A percentile compares a stretch with the other conserved stretches of the same genome.
Conservation (phyloP, 2,888 invertebrate species). For the Coenonympha arcania region DNA sequence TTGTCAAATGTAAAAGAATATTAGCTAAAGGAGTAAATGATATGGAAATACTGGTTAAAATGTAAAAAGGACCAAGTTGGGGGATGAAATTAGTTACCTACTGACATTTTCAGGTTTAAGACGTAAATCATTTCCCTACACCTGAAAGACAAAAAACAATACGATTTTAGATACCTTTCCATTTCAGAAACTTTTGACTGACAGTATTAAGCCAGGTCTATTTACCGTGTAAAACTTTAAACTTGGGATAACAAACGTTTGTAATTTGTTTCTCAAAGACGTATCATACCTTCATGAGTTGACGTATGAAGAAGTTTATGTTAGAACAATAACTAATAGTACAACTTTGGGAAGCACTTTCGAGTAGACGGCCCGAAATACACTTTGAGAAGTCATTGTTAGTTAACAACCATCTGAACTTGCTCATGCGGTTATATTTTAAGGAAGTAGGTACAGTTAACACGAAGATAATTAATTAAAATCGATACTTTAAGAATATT, state of each 20-base stretch:
- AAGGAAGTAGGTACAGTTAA: too few species aligned
- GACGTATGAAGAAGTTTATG: background rate
- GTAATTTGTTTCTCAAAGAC: slow-evolving; percentile 5
- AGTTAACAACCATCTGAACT: background rate
- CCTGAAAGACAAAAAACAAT: background rate
- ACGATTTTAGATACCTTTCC: background rate
- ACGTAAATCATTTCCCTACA: background rate
- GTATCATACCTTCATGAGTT: background rate
- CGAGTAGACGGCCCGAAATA: background rate
- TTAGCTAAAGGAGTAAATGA: too few species aligned
- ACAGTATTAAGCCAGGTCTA: background rate
- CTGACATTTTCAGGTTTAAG: too few species aligned
- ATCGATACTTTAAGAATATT: too few species aligned
- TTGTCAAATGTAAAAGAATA: too few species aligned
- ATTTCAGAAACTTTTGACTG: background rate
- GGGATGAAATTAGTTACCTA: too few species aligned
- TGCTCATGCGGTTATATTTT: too few species aligned
- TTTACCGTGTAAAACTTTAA: background rate
- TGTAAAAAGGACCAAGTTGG: too few species aligned
- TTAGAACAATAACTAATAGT: too few species aligned
- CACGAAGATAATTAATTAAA: too few species aligned
- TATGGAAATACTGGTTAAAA: too few species aligned
- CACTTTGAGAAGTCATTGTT: background rate
- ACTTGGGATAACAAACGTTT: background rate
- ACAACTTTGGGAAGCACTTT: background rate